phyloP scores from a whole-genome alignment of 2,113 vertebrate species.

The Eulemur rufifrons region DNA sequence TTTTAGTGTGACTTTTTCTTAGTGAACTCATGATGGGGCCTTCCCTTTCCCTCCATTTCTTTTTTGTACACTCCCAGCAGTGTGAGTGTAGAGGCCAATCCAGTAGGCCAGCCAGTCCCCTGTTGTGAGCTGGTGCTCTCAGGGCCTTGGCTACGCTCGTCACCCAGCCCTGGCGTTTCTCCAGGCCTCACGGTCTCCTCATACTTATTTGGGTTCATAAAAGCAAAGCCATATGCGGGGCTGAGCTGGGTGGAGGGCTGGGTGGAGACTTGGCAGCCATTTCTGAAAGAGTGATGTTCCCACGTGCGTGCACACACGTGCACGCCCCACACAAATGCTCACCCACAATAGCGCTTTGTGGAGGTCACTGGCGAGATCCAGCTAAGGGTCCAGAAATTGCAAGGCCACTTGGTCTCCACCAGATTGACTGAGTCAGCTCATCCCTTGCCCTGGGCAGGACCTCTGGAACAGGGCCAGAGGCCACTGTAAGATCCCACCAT shows the following conservation, averaged over 20 bases:
- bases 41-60: constrained; percentile 1
- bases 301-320: too few species aligned
- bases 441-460: neutral
- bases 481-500: neutral
- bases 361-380: neutral
- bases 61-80: neutral
- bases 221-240: neutral
- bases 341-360: neutral
- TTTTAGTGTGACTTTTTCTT: neutral
- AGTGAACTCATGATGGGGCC: neutral
- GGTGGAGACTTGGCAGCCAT: neutral
- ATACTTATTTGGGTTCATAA: neutral
- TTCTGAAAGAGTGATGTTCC: neutral
- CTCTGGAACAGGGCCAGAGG: neutral
- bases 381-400: neutral
- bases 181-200: neutral
- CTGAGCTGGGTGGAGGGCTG: neutral
- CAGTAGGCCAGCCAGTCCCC: neutral
- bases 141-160: neutral
- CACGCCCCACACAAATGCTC: neutral
- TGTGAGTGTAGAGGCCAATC: too few species aligned
- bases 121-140: neutral
- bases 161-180: too few species aligned
- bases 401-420: neutral
- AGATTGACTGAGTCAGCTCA: neutral